These are phyloP conservation scores for Sakesphorus luctuosus DNA, from an alignment of 2,113 vertebrate genomes.

Conservation along the genomic window DNA sequence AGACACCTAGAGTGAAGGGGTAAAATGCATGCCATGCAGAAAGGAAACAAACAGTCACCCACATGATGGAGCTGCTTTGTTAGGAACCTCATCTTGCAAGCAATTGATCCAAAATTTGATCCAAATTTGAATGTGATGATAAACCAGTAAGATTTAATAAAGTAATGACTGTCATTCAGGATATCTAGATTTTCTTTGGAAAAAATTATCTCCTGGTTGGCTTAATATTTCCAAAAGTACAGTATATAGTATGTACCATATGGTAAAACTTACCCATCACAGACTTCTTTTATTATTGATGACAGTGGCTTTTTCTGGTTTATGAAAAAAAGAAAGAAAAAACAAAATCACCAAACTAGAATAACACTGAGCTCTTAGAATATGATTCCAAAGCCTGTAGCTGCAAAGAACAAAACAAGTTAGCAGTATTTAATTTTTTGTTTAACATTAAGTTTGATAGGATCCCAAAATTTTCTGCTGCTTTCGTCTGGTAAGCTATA, in stretches of 20 bases:
- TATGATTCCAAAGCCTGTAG: background rate
- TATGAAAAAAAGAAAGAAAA: conserved; percentile 21
- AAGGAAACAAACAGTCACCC: background rate
- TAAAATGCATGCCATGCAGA: background rate
- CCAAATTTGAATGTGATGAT: background rate
- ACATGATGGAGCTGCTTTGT: background rate
- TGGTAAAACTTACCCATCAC: conserved; percentile 90
- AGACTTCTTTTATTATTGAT: conserved; percentile 98
- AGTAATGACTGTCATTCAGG: background rate
- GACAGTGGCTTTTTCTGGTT: conserved; percentile 96
- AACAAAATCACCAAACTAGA: background rate
- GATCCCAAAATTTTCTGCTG: background rate
- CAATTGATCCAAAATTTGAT: background rate
- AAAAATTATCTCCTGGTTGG: background rate
- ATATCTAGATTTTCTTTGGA: background rate
- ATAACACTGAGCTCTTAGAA: background rate
- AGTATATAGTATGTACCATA: background rate
- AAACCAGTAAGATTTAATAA: background rate
- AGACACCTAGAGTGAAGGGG: accelerated
- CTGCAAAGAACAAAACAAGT: background rate
- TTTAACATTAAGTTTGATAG: background rate
- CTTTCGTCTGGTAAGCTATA: background rate
- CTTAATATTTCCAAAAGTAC: background rate
- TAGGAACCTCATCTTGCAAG: background rate
- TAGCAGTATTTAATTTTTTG: background rate